A percentile compares a stretch with the other conserved stretches of the same genome.
Conservation (phyloP, 2,113 vertebrate species). For the Antechinus flavipes region DNA sequence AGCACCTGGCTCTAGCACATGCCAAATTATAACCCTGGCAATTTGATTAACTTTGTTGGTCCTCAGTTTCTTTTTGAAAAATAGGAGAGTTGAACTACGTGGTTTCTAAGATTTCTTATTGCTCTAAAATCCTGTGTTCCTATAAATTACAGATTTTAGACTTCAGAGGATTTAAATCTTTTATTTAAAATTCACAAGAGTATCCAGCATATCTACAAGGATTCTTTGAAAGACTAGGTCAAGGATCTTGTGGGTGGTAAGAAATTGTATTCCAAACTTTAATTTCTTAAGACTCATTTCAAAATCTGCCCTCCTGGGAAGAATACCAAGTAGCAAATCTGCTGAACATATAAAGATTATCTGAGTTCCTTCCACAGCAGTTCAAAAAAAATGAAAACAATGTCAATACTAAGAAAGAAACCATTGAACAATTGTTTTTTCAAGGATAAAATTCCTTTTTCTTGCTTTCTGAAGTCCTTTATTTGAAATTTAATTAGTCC, state of each 20-base stretch:
- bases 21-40: neutral
- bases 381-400: neutral
- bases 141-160: neutral
- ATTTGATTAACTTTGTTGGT: neutral
- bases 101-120: neutral
- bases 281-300: neutral
- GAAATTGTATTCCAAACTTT: neutral
- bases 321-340: constrained; percentile 26
- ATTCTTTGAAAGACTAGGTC: neutral
- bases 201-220: neutral
- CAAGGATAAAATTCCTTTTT: neutral
- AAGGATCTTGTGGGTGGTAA: neutral
- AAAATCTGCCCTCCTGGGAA: constrained; percentile 32
- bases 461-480: neutral
- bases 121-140: neutral
- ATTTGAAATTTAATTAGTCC: neutral
- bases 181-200: neutral
- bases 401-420: neutral
- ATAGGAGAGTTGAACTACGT: neutral
- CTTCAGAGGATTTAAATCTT: neutral
- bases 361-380: neutral
- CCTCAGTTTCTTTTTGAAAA: neutral
- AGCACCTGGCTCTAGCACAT: neutral
- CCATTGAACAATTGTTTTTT: neutral
- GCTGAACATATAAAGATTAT: neutral